A percentile compares a stretch with the other conserved stretches of the same genome.
Conservation (phyloP, 2,888 invertebrate species). For the Prenolepis imparis region DNA sequence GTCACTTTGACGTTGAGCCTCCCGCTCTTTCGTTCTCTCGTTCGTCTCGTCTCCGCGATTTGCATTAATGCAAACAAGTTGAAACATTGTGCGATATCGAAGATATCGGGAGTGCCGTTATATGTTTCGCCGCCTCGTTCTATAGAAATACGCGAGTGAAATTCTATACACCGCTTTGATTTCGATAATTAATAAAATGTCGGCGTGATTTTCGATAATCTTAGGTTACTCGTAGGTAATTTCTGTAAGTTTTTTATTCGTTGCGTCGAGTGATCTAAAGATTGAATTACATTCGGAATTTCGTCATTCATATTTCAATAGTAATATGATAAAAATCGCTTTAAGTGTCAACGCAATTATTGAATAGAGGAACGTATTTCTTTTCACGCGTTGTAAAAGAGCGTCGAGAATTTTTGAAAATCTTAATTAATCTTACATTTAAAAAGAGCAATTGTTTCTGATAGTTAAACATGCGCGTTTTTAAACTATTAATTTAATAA, state of each 20-base stretch:
- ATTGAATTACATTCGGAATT: not conserved
- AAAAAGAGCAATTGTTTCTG: not conserved
- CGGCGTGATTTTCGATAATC: not conserved
- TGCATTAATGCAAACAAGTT: not conserved
- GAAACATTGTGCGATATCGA: not conserved
- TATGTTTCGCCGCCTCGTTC: not conserved
- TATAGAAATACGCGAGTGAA: not conserved
- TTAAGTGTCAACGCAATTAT: not conserved
- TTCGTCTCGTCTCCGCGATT: constrained; percentile 8
- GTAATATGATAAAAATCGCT: not conserved
- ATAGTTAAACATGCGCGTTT: not conserved
- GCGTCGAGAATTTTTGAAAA: not conserved
- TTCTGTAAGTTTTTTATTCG: not conserved
- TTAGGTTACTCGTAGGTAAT: constrained; percentile 1
- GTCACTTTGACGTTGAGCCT: constrained; percentile 30
- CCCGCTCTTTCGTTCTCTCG: not conserved
- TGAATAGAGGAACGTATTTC: not conserved
- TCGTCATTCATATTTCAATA: not conserved
- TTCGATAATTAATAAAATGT: not conserved
- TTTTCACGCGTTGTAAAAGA: not conserved
- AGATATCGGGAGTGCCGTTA: not conserved
- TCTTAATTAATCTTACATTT: no score
- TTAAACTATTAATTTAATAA: not conserved
- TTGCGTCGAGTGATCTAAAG: not conserved
- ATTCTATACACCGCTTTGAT: not conserved